A percentile compares a stretch with the other conserved stretches of the same genome.
These are phyloP conservation scores for Riparia riparia DNA, from an alignment of 2,113 vertebrate genomes.

Conservation along the genomic window DNA sequence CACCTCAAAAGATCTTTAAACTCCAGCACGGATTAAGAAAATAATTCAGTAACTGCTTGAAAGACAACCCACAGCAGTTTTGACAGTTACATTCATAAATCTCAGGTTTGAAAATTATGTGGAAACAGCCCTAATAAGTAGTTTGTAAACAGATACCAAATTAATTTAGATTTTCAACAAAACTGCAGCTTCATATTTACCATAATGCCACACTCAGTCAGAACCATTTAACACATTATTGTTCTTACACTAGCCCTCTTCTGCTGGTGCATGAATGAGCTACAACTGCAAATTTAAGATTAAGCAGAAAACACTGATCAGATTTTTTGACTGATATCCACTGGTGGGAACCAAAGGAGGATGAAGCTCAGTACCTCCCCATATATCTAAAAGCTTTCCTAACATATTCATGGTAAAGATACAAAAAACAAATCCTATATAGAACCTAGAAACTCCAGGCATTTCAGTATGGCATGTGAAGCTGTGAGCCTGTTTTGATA, in stretches of 20 bases:
- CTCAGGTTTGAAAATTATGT: not conserved
- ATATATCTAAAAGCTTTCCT: not conserved
- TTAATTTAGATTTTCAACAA: slow-evolving; percentile 6
- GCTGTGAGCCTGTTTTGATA: not conserved
- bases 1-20: not conserved
- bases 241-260: not conserved
- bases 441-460: not conserved
- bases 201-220: not conserved
- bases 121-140: not conserved
- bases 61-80: not conserved
- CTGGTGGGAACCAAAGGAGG: not conserved
- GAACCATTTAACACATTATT: not conserved
- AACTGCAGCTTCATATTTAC: slow-evolving; percentile 7
- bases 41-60: not conserved
- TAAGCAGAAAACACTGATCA: not conserved
- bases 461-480: not conserved
- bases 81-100: not conserved
- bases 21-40: not conserved
- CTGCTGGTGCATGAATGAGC: not conserved
- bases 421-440: not conserved
- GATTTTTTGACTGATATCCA: not conserved
- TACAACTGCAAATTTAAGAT: not conserved
- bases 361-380: not conserved
- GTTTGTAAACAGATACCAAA: not conserved
- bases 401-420: not conserved